Evolutionary conservation across 2,113 vertebrate species (phyloP).

Genomic region (Verasper variegatus): DNA sequence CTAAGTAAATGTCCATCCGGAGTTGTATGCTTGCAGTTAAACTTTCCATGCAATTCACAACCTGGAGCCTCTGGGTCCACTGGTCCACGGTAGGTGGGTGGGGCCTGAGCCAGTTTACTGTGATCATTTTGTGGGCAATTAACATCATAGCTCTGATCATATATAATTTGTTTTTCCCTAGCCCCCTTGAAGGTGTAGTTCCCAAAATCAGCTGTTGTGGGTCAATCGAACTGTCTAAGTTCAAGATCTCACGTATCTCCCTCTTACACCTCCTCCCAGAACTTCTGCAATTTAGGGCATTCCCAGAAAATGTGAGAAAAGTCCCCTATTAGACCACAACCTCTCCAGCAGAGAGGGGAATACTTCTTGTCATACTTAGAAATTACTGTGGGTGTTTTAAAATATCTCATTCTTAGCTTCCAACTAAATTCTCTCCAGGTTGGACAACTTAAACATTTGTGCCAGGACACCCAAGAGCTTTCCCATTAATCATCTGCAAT

Average conservation of each 20-base stretch:
- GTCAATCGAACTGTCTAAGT: background rate
- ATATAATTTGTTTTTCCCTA: background rate
- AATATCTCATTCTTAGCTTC: background rate
- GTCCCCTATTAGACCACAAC: background rate
- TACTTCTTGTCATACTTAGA: background rate
- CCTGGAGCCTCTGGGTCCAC: background rate
- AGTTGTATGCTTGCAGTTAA: background rate
- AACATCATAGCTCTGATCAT: background rate
- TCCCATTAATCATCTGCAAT: background rate
- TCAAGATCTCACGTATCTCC: background rate
- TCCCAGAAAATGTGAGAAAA: background rate
- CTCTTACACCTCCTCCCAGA: background rate
- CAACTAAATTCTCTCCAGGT: background rate
- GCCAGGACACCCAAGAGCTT: background rate
- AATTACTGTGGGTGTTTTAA: background rate
- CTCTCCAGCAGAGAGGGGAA: background rate
- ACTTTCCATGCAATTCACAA: background rate
- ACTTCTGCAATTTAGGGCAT: background rate
- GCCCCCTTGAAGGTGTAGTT: background rate
- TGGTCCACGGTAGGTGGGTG: background rate
- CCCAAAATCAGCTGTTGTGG: background rate
- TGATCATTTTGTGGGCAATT: background rate
- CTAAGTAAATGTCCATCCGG: background rate
- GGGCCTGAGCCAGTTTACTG: background rate
- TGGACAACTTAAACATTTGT: background rate